A percentile compares a stretch with the other conserved stretches of the same genome.
Evolutionary conservation across 2,888 invertebrate genomes (phyloP).

Genomic region (Dolichomitus sp.): DNA sequence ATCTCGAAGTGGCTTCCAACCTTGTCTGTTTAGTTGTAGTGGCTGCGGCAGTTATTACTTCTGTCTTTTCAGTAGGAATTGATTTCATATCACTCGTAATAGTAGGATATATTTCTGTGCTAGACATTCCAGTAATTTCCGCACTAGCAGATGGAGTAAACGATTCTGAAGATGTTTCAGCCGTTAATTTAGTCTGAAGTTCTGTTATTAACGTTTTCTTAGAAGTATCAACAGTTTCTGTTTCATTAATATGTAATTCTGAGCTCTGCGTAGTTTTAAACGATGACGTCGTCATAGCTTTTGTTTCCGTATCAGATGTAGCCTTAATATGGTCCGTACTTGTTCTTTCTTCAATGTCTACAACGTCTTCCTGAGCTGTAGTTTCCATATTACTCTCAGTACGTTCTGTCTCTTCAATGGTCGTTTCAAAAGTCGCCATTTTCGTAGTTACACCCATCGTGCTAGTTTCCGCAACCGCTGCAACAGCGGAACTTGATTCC

Average conservation of each 20-base stretch:
- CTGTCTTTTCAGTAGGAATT: background rate
- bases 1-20: background rate
- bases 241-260: no score
- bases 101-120: background rate
- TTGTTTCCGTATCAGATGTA: constrained; percentile 14
- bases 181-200: no score
- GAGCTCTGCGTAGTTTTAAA: background rate
- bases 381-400: background rate
- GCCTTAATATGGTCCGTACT: background rate
- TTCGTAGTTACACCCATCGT: background rate
- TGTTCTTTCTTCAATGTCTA: background rate
- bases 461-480: background rate
- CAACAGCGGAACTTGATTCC: background rate
- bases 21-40: background rate
- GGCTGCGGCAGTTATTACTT: background rate
- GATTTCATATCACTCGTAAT: background rate
- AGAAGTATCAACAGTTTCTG: no score
- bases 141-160: no score
- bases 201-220: no score
- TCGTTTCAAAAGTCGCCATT: background rate
- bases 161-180: no score
- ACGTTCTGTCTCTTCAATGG: background rate
- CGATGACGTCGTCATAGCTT: background rate
- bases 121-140: no score
- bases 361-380: background rate